phyloP scores from a whole-genome alignment of 2,888 invertebrate genomes.

The Synanthedon vespiformis region DNA sequence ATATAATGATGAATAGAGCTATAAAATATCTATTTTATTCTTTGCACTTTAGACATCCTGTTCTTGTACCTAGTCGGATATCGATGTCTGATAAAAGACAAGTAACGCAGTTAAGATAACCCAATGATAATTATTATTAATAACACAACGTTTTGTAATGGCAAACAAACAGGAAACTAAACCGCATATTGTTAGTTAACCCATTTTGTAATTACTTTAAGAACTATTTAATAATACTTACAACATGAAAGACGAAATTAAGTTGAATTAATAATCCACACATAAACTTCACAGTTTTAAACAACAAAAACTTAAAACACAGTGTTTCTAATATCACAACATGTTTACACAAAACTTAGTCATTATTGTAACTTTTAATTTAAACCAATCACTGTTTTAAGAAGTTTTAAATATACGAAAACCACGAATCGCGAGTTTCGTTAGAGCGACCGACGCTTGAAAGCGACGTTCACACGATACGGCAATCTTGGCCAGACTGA shows the following conservation, averaged over 20 bases:
- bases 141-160: too few species aligned
- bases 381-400: slow-evolving; percentile 31
- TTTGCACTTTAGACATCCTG: not conserved
- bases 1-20: too few species aligned
- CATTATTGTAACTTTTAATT: slow-evolving; percentile 24
- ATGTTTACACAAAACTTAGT: slow-evolving; percentile 30
- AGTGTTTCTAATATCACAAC: slow-evolving; percentile 23
- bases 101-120: not conserved
- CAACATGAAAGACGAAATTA: slow-evolving; percentile 24
- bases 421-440: slow-evolving; percentile 10
- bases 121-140: too few species aligned
- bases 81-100: not conserved
- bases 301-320: not conserved
- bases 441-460: not conserved
- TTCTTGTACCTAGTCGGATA: not conserved
- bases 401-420: slow-evolving; percentile 25
- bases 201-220: not conserved
- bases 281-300: slow-evolving; percentile 4
- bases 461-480: slow-evolving; percentile 3
- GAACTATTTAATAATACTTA: slow-evolving; percentile 5
- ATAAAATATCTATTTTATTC: not conserved
- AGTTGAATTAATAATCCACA: slow-evolving; percentile 35
- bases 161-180: too few species aligned
- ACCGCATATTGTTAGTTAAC: too few species aligned
- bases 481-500: slow-evolving; percentile 6